These are phyloP conservation scores for Myioborus miniatus DNA, from an alignment of 2,797 vertebrate species.

Conservation along the genomic window DNA sequence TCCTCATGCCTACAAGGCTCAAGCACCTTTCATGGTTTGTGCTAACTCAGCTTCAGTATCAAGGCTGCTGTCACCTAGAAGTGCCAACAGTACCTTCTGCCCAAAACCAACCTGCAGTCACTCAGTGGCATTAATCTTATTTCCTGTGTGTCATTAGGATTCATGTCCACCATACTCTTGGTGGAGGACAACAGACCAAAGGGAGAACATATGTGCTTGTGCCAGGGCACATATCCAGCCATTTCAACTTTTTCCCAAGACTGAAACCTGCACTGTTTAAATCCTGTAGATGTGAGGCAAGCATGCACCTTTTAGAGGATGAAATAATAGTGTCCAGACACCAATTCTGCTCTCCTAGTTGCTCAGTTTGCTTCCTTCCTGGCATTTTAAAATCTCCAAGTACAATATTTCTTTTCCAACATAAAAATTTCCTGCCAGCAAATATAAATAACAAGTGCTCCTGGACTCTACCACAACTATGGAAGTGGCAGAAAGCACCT, in stretches of 20 bases:
- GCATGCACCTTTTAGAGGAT: background rate
- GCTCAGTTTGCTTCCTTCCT: background rate
- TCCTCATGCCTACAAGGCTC: background rate
- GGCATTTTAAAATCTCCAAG: background rate
- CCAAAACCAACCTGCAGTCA: background rate
- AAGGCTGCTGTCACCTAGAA: background rate
- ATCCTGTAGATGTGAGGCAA: slow-evolving; percentile 16
- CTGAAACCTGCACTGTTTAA: background rate
- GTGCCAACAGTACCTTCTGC: background rate
- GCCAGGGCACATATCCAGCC: background rate
- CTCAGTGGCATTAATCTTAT: background rate
- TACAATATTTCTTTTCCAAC: background rate
- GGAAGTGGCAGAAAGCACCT: background rate
- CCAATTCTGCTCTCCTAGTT: background rate
- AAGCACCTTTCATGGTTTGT: background rate
- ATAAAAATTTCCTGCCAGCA: background rate
- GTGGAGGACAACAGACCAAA: background rate
- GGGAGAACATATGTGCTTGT: background rate
- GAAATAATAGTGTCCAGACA: background rate
- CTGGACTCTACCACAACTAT: background rate
- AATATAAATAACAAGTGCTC: background rate
- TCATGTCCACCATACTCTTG: background rate
- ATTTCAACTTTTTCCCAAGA: background rate
- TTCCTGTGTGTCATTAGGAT: background rate
- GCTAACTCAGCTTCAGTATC: background rate